Evolutionary conservation across 2,113 vertebrate species (phyloP).

Genomic region (Brachypteracias leptosomus): DNA sequence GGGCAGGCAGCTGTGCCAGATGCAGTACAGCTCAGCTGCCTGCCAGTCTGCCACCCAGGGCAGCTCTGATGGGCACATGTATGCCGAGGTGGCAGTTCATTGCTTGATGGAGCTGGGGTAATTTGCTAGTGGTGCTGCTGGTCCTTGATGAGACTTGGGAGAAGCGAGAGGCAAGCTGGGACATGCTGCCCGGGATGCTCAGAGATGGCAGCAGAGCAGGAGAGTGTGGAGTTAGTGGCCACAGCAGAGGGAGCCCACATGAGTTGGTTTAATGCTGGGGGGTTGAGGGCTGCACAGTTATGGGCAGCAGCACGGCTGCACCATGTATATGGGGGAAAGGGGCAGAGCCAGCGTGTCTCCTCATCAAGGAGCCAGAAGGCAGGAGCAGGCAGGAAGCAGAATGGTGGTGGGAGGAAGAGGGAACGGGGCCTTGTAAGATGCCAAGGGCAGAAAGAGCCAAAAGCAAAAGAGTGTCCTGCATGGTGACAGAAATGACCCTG

Average conservation of each 20-base stretch:
- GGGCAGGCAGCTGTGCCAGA: not conserved
- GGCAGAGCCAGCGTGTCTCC: not conserved
- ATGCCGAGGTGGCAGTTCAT: rapidly evolving
- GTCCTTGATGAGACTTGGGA: not conserved
- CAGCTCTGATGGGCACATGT: not conserved
- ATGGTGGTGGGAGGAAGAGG: too few relatives aligned
- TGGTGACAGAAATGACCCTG: rapidly evolving
- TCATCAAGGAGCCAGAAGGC: not conserved
- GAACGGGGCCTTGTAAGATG: too few relatives aligned
- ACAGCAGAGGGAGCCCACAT: not conserved
- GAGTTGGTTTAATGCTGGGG: too few relatives aligned
- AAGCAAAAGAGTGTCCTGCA: not conserved
- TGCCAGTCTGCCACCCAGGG: not conserved
- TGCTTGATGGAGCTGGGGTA: not conserved
- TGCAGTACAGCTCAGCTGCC: not conserved
- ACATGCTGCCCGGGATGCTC: rapidly evolving
- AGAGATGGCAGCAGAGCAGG: not conserved
- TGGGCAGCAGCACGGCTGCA: not conserved
- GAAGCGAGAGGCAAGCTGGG: rapidly evolving
- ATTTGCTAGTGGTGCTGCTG: not conserved
- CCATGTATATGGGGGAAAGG: rapidly evolving
- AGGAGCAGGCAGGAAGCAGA: not conserved
- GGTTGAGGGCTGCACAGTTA: not conserved
- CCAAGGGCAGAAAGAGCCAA: not conserved
- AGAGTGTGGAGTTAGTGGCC: not conserved